These are phyloP conservation scores for Cirrhinus molitorella DNA, from an alignment of 2,797 vertebrate genomes.

Conservation along the genomic window DNA sequence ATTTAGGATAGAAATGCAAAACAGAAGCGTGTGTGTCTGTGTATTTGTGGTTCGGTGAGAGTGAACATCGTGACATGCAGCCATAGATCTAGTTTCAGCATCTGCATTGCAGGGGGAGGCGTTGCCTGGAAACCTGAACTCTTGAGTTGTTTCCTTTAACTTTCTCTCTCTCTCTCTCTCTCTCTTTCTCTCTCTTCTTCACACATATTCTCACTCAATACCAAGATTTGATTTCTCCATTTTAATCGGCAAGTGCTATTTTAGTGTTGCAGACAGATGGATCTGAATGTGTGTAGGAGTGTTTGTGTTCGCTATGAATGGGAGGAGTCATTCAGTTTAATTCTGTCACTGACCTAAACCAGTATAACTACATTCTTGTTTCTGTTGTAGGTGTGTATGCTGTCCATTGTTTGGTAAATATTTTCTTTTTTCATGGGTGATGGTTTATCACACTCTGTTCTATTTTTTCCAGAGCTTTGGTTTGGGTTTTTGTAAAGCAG, in stretches of 20 bases:
- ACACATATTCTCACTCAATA: neutral
- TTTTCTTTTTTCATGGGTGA: constrained; percentile 38
- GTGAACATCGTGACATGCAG: constrained; percentile 46
- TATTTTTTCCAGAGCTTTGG: neutral
- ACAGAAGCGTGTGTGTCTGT: neutral
- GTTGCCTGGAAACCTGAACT: constrained; percentile 53
- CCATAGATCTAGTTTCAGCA: constrained; percentile 71
- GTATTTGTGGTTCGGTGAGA: neutral
- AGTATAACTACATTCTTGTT: constrained; percentile 43
- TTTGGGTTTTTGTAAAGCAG: constrained; percentile 17
- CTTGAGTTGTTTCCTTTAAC: constrained; percentile 32
- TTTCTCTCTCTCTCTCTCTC: neutral
- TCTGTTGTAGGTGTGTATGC: constrained; percentile 54
- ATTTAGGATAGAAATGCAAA: constrained; percentile 1
- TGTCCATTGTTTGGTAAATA: constrained; percentile 41
- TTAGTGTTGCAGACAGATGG: constrained; percentile 40
- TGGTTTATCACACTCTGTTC: constrained; percentile 12
- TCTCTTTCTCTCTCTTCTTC: neutral
- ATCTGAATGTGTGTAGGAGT: constrained; percentile 39
- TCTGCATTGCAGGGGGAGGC: constrained; percentile 74
- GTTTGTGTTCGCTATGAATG: constrained; percentile 37
- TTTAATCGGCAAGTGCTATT: constrained; percentile 27
- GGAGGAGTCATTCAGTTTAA: constrained; percentile 29
- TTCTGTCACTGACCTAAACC: constrained; percentile 45
- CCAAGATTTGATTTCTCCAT: constrained; percentile 26